A percentile compares a stretch with the other conserved stretches of the same genome.
Evolutionary conservation across 2,888 invertebrate species (phyloP).

Genomic region (Dasypogon diadema): DNA sequence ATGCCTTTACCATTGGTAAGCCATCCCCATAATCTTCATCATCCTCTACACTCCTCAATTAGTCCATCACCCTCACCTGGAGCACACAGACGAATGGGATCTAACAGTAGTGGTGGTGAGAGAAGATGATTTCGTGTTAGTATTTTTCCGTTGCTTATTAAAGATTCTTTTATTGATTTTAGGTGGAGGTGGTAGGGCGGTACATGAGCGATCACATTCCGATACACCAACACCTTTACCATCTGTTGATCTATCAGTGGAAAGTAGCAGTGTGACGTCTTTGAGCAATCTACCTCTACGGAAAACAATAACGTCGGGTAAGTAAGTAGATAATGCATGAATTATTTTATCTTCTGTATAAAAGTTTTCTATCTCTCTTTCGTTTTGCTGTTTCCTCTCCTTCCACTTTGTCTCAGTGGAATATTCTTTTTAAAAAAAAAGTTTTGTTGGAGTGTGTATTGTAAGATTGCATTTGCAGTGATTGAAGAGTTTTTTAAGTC

Average conservation of each 20-base stretch:
- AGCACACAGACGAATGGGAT: slow-evolving; percentile 74
- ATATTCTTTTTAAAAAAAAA: too few species aligned
- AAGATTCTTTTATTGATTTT: not conserved
- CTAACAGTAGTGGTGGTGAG: slow-evolving; percentile 68
- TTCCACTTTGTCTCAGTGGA: slow-evolving; percentile 10
- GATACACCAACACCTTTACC: slow-evolving; percentile 88
- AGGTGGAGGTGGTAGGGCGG: slow-evolving; percentile 70
- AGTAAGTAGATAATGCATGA: slow-evolving; percentile 57
- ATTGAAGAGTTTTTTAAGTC: too few species aligned
- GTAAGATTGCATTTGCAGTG: not conserved
- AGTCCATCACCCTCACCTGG: slow-evolving; percentile 69
- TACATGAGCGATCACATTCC: slow-evolving; percentile 91
- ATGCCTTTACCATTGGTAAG: slow-evolving; percentile 74
- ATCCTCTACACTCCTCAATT: slow-evolving; percentile 59
- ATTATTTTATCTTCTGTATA: too few species aligned
- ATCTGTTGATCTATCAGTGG: slow-evolving; percentile 90
- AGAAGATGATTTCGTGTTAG: too few species aligned
- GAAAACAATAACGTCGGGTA: slow-evolving; percentile 82
- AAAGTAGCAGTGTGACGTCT: slow-evolving; percentile 95
- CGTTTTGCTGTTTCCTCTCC: slow-evolving; percentile 46
- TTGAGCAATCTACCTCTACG: slow-evolving; percentile 89
- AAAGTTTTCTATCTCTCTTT: slow-evolving; percentile 2
- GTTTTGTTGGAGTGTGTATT: not conserved
- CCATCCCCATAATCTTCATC: slow-evolving; percentile 61
- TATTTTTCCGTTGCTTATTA: too few species aligned